Evolutionary conservation across 1,140 invertebrate genomes (phyloP), one percentile per base, ranked within the genome.

Genomic region (Cepaea nemoralis): DNA sequence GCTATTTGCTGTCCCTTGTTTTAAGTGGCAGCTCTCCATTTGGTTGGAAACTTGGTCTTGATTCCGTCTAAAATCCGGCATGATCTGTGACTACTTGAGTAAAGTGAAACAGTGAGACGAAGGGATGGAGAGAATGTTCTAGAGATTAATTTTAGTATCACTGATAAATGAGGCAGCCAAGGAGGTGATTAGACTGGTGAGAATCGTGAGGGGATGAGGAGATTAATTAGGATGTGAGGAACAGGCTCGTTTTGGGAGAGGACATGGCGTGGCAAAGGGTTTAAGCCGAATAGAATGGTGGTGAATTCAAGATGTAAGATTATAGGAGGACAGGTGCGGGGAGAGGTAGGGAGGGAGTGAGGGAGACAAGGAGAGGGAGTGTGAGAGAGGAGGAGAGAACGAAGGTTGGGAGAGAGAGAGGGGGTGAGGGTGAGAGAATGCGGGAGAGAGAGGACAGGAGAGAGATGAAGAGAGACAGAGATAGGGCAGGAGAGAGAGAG

Each of bases 21-120:
- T 31, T 27, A 63, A 63, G n/a, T 63, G 59, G 59, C 59, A 63
- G n/a, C 59, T 63, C 59, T 63, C 59, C n/a, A 31, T 63, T 63
- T 63, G 2, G 59, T 63, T 31, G 33, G 33, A 27, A 5, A 6
- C 59, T 63, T 63, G 59, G n/a, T 63, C 59, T 63, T 63, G 59
- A 63, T 63, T 63, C 27, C n/a, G 27, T 63, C 59, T 31, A 27
- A 63, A 63, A 63, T 63, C 59, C 33, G 59, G 59, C 59, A 27
- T 31, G 59, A 63, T 63, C 59, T 31, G 59, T 27, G 27, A 31
- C 59, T 27, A 63, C 59, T 63, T 63, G 59, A 63, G n/a, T 63
- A 63, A 31, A 63, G 59, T 63, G 59, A 63, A 63, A 63, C 59
- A 63, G 59, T n/a, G n/a, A 31, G 24, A 5, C 24, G 50, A 22